Conservation (phyloP, 2,797 vertebrate genomes). For the Intellagama lesueurii region DNA sequence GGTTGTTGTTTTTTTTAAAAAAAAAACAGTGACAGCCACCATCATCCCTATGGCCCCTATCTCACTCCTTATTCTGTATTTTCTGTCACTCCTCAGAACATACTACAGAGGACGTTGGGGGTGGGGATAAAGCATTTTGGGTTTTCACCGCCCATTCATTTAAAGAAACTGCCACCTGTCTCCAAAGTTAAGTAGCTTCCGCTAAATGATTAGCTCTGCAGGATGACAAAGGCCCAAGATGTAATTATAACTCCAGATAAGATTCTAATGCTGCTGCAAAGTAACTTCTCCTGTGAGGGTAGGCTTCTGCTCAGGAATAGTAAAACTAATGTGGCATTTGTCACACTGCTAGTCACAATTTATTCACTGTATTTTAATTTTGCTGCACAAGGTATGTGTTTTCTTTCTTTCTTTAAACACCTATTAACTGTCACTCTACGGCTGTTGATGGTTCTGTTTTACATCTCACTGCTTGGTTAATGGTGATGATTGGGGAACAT, state of each 20-base stretch:
- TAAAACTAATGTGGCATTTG: conserved; percentile 26
- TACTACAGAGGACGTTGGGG: conserved; percentile 7
- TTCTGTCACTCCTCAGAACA: not conserved
- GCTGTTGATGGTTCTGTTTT: conserved; percentile 45
- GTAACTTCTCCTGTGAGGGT: not conserved
- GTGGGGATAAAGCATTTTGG: conserved; percentile 12
- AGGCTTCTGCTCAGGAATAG: conserved; percentile 8
- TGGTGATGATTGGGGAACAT: conserved; percentile 42
- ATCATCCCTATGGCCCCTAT: rapidly evolving
- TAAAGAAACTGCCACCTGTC: conserved; percentile 7
- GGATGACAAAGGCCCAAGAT: not conserved
- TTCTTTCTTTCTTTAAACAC: conserved; percentile 24
- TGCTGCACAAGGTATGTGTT: not conserved
- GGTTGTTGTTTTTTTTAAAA: not conserved
- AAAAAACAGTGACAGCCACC: not conserved
- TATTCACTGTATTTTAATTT: conserved; percentile 34
- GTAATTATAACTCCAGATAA: not conserved
- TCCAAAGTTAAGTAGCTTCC: not conserved
- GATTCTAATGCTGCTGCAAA: not conserved
- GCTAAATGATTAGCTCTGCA: conserved; percentile 11
- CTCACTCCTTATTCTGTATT: not conserved
- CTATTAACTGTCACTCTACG: conserved; percentile 9
- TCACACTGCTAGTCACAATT: conserved; percentile 12
- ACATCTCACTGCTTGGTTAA: conserved; percentile 47
- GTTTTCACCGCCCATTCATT: not conserved